phyloP scores from a whole-genome alignment of 2,888 invertebrate species.

The Apomyelois bistriatella region DNA sequence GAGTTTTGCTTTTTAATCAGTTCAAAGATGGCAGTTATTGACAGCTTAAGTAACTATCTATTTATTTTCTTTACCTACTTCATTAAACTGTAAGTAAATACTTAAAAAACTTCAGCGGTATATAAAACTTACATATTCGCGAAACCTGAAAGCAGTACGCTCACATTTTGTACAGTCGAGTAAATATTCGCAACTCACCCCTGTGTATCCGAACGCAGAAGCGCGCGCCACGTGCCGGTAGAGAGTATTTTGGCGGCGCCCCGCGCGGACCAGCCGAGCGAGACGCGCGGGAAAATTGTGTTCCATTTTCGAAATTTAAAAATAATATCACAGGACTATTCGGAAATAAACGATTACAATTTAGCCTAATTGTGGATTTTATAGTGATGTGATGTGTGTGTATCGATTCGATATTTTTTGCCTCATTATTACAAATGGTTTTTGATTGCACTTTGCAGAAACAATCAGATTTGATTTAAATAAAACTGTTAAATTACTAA shows the following conservation, averaged over 20 bases:
- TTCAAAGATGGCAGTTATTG: no score
- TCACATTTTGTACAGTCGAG: no score
- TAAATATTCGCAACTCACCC: constrained; percentile 24
- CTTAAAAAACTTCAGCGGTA: no score
- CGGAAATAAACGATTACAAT: not conserved
- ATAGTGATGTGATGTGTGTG: not conserved
- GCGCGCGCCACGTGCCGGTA: constrained; percentile 62
- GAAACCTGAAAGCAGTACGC: no score
- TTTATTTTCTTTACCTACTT: no score
- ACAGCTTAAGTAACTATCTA: no score
- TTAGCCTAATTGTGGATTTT: not conserved
- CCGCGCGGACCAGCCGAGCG: constrained; percentile 58
- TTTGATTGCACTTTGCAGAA: not conserved
- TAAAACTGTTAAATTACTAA: not conserved
- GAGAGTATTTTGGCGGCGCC: constrained; percentile 64
- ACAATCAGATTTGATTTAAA: not conserved
- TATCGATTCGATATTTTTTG: constrained; percentile 1
- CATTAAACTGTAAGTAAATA: no score
- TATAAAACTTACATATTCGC: no score
- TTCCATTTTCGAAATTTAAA: constrained; percentile 25
- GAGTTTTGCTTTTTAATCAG: no score
- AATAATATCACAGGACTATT: constrained; percentile 6
- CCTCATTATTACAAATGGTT: not conserved
- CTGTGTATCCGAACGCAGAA: constrained; percentile 43
- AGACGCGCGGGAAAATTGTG: constrained; percentile 37